phyloP scores from a whole-genome alignment of 2,888 invertebrate species.

The Hypsopygia costalis region DNA sequence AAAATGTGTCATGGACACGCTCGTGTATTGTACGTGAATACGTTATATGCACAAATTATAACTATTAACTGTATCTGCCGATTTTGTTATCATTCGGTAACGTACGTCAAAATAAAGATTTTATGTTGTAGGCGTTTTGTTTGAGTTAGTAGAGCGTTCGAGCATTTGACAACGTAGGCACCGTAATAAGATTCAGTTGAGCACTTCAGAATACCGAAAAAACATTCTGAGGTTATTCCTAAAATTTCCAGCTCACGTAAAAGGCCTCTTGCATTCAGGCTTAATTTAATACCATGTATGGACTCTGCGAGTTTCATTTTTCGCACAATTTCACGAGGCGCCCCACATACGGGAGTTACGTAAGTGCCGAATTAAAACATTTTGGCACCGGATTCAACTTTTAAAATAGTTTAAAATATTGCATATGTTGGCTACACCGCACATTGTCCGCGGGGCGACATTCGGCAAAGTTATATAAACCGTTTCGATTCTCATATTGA shows the following conservation, averaged over 20 bases:
- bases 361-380: conserved; percentile 58
- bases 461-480: conserved; percentile 55
- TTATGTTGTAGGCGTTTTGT: too few species aligned
- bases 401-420: conserved; percentile 58
- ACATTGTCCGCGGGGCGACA: conserved; percentile 53
- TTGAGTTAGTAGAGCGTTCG: not conserved
- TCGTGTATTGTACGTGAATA: too few species aligned
- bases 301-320: conserved; percentile 38
- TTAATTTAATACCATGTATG: conserved; percentile 51
- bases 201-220: too few species aligned
- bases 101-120: too few species aligned
- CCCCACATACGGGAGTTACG: conserved; percentile 33
- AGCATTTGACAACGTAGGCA: too few species aligned
- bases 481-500: conserved; percentile 49
- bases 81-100: too few species aligned
- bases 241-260: conserved; percentile 34
- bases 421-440: conserved; percentile 37
- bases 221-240: conserved; percentile 21
- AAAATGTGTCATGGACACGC: too few species aligned
- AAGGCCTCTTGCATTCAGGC: conserved; percentile 33
- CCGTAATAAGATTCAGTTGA: too few species aligned
- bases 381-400: conserved; percentile 54
- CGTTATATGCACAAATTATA: too few species aligned
- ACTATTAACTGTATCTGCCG: too few species aligned
- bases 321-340: conserved; percentile 42